Evolutionary conservation across 1,140 invertebrate genomes (phyloP).

Genomic region (Sweltsa coloradensis): DNA sequence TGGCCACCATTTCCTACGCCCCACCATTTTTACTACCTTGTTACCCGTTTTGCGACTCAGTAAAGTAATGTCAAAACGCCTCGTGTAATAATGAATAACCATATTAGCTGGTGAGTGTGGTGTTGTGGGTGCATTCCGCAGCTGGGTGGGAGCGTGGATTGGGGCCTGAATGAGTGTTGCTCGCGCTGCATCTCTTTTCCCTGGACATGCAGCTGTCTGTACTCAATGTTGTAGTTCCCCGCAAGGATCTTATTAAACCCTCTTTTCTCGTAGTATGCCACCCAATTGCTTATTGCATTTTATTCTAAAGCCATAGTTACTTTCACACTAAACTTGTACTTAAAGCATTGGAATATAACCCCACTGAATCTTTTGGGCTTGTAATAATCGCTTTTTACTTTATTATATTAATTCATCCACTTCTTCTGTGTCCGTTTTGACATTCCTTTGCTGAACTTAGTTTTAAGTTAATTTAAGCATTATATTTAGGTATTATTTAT

Average conservation of each 20-base stretch:
- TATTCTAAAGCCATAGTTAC: slow-evolving; percentile 3
- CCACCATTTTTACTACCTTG: background rate
- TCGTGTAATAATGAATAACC: slow-evolving; percentile 1
- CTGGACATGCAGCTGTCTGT: slow-evolving; percentile 2
- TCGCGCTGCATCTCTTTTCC: background rate
- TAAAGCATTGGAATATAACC: slow-evolving; percentile 11
- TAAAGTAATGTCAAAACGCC: slow-evolving; percentile 23
- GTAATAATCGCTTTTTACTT: slow-evolving; percentile 13
- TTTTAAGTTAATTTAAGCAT: slow-evolving; percentile 1
- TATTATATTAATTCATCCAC: slow-evolving; percentile 10
- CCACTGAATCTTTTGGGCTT: slow-evolving; percentile 5
- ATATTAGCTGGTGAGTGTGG: slow-evolving; percentile 1
- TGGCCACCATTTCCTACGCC: background rate
- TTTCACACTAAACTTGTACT: slow-evolving; percentile 10
- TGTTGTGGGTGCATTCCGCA: no score
- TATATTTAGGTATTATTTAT: background rate
- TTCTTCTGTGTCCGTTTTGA: slow-evolving; percentile 20
- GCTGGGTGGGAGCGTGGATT: background rate
- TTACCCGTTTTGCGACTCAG: slow-evolving; percentile 14
- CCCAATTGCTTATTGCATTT: background rate
- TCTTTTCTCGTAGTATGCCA: slow-evolving; percentile 2
- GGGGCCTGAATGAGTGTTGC: slow-evolving; percentile 4
- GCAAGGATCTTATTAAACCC: background rate
- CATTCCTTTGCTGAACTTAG: slow-evolving; percentile 24
- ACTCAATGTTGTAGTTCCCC: background rate